A percentile compares a stretch with the other conserved stretches of the same genome.
Evolutionary conservation across 2,113 vertebrate species (phyloP).

Genomic region (Phyllostomus hastatus): DNA sequence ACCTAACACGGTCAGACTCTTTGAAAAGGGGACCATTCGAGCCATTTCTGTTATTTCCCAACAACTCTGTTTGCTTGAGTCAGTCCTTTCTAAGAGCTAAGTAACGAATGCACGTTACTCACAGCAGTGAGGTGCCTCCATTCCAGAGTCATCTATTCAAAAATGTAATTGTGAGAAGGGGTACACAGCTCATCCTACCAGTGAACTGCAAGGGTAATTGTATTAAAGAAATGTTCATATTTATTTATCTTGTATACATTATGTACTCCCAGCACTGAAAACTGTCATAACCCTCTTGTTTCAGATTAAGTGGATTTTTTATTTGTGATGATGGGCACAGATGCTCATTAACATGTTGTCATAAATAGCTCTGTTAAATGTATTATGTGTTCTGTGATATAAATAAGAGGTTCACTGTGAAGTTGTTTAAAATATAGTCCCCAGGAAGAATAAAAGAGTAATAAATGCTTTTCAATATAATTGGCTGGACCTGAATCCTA

Average conservation of each 20-base stretch:
- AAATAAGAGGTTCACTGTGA: conserved; percentile 51
- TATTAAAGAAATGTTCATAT: conserved; percentile 72
- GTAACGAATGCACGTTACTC: conserved; percentile 20
- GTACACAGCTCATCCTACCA: conserved; percentile 59
- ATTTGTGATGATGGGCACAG: conserved; percentile 65
- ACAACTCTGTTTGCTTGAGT: not conserved
- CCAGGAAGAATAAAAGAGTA: conserved; percentile 44
- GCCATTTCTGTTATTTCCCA: not conserved
- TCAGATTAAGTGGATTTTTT: conserved; percentile 71
- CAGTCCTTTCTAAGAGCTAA: not conserved
- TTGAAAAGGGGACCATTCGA: not conserved
- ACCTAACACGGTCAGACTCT: not conserved
- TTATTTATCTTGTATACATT: conserved; percentile 75
- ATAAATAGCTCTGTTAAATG: conserved; percentile 54
- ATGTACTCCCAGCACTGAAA: conserved; percentile 44
- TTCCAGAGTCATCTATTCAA: conserved; percentile 52
- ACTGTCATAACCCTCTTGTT: conserved; percentile 62
- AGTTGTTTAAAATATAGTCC: conserved; percentile 40
- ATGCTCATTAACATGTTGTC: conserved; percentile 67
- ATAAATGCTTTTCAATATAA: conserved; percentile 3
- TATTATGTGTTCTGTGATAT: conserved; percentile 27
- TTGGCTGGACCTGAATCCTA: not conserved
- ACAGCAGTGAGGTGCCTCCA: conserved; percentile 22
- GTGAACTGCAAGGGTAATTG: conserved; percentile 63
- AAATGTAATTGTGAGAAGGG: conserved; percentile 61